A percentile compares a stretch with the other conserved stretches of the same genome.
phyloP scores from a whole-genome alignment of 2,113 vertebrate species.

The Epinephelus moara region DNA sequence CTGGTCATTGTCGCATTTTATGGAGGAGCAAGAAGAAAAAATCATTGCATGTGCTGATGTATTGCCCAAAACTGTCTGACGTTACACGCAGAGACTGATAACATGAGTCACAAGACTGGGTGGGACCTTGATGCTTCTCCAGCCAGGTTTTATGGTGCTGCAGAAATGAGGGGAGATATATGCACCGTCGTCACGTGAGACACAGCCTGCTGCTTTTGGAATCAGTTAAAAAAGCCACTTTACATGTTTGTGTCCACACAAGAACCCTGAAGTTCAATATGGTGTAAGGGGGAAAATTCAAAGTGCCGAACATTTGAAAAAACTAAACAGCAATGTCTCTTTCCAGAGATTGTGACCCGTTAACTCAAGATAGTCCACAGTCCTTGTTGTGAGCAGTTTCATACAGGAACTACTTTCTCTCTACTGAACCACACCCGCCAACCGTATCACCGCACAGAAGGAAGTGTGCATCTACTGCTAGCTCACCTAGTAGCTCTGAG shows the following conservation, averaged over 20 bases:
- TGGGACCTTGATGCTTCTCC: constrained; percentile 30
- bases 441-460: too few species aligned
- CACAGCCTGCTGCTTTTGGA: constrained; percentile 10
- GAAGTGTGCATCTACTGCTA: too few species aligned
- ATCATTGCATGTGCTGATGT: background rate
- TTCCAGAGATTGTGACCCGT: too few species aligned
- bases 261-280: background rate
- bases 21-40: background rate
- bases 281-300: too few species aligned
- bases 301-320: too few species aligned
- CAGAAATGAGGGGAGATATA: constrained; percentile 22
- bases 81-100: background rate
- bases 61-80: background rate
- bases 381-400: too few species aligned
- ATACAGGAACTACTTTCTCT: too few species aligned
- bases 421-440: too few species aligned
- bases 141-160: constrained; percentile 5
- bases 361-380: too few species aligned
- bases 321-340: too few species aligned
- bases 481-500: too few species aligned
- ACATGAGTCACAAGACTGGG: background rate
- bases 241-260: background rate
- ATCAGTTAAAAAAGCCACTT: constrained; percentile 29
- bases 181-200: constrained; percentile 2
- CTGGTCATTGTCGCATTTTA: constrained; percentile 19